Percentiles rank a stretch among this genome's conserved stretches.
These are phyloP conservation scores for Smithornis capensis DNA, from an alignment of 2,113 vertebrate genomes.

Conservation along the genomic window DNA sequence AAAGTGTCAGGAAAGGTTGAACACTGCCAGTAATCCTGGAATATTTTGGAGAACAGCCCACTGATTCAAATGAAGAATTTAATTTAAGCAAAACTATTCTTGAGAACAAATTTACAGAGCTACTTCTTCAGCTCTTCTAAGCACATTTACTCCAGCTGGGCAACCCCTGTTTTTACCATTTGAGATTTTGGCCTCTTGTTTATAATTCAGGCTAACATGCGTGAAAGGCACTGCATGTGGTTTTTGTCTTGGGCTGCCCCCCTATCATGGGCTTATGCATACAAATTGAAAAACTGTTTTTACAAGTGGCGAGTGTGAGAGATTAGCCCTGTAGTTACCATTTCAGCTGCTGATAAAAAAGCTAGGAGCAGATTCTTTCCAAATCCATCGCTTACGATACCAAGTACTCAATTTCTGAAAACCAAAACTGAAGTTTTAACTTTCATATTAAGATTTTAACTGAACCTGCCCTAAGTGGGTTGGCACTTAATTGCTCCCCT, in stretches of 20 bases:
- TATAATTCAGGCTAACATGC: slow-evolving; percentile 37
- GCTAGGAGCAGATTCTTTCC: neutral
- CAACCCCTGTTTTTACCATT: slow-evolving; percentile 2
- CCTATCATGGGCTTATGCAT: slow-evolving; percentile 15
- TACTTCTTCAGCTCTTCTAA: slow-evolving; percentile 1
- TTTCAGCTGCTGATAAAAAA: slow-evolving; percentile 39
- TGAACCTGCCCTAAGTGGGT: neutral
- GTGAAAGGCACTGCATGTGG: slow-evolving; percentile 49
- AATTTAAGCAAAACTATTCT: slow-evolving; percentile 10
- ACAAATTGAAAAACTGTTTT: slow-evolving; percentile 45
- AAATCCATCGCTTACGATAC: neutral
- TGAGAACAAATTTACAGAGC: neutral
- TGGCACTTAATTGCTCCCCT: neutral
- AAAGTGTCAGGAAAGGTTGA: neutral
- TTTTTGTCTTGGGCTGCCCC: slow-evolving; percentile 51
- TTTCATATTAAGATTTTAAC: neutral
- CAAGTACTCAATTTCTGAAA: neutral
- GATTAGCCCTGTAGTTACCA: slow-evolving; percentile 33
- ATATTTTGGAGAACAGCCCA: neutral
- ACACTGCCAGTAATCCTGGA: neutral
- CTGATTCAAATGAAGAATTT: neutral
- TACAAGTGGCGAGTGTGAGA: slow-evolving; percentile 50
- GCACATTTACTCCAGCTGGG: slow-evolving; percentile 32
- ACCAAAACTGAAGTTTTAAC: neutral
- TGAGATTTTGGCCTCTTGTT: slow-evolving; percentile 45